Percentiles rank a stretch among this genome's conserved stretches.
Evolutionary conservation across 2,113 vertebrate genomes (phyloP).

Genomic region (Peromyscus leucopus): DNA sequence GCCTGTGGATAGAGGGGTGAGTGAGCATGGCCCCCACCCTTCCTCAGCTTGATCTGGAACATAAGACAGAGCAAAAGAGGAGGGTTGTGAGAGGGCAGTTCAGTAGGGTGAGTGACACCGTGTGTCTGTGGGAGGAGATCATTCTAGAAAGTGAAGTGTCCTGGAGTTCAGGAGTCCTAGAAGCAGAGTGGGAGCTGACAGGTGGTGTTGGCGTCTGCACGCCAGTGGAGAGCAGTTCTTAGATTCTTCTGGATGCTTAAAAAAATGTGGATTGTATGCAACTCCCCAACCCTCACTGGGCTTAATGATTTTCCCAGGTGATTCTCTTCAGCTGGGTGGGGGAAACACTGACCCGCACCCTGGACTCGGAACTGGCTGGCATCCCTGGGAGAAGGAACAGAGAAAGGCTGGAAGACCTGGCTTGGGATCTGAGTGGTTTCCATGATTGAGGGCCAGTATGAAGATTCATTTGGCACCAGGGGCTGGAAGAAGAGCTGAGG

Average conservation of each 20-base stretch:
- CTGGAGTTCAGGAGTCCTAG: neutral
- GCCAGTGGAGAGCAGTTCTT: neutral
- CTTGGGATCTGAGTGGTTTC: neutral
- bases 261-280: neutral
- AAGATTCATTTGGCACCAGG: neutral
- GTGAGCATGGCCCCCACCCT: too few relatives aligned
- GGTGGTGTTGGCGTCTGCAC: rapidly evolving
- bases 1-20: neutral
- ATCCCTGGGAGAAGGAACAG: neutral
- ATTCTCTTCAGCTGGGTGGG: neutral
- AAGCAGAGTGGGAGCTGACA: neutral
- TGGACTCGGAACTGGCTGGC: neutral
- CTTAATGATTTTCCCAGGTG: neutral
- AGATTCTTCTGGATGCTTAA: neutral
- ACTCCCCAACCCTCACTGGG: rapidly evolving
- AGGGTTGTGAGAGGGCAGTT: too few relatives aligned
- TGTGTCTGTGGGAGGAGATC: neutral
- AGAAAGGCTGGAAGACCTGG: neutral
- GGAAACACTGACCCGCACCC: neutral
- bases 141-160: neutral
- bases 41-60: neutral
- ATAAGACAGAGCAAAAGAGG: neutral
- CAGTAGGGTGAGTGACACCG: neutral
- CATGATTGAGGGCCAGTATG: neutral
- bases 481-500: neutral